phyloP scores from a whole-genome alignment of 2,888 invertebrate species.

The Latrodectus elegans region DNA sequence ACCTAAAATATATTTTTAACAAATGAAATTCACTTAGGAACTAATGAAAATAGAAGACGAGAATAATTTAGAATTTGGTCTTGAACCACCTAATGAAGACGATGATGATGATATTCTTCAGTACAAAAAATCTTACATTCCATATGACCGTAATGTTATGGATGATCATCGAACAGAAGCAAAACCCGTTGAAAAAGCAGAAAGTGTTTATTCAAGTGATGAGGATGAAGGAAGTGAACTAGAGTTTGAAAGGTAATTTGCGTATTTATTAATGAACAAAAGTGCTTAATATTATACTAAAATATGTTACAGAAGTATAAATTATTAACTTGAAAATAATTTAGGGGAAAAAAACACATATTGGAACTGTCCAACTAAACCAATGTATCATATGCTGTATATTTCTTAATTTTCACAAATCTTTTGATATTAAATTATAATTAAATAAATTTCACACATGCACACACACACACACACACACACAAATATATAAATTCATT shows the following conservation, averaged over 20 bases:
- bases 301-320: too few species aligned
- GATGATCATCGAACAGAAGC: constrained; percentile 70
- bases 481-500: too few species aligned
- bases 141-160: constrained; percentile 46
- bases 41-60: constrained; percentile 76
- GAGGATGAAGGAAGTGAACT: constrained; percentile 55
- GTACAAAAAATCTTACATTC: constrained; percentile 19
- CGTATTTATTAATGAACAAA: neutral
- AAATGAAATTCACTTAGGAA: constrained; percentile 75
- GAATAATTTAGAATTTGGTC: constrained; percentile 70
- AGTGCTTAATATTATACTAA: too few species aligned
- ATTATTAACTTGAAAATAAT: too few species aligned
- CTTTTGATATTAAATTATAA: too few species aligned
- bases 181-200: constrained; percentile 64
- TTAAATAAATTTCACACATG: too few species aligned
- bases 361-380: too few species aligned
- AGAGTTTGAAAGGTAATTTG: constrained; percentile 54
- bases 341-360: too few species aligned
- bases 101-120: constrained; percentile 58
- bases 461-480: too few species aligned
- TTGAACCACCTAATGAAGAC: constrained; percentile 68
- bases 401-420: too few species aligned
- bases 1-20: too few species aligned
- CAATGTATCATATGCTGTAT: too few species aligned
- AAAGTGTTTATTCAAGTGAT: constrained; percentile 60